These are phyloP conservation scores for Picus viridis DNA, from an alignment of 2,797 vertebrate genomes.

Conservation along the genomic window DNA sequence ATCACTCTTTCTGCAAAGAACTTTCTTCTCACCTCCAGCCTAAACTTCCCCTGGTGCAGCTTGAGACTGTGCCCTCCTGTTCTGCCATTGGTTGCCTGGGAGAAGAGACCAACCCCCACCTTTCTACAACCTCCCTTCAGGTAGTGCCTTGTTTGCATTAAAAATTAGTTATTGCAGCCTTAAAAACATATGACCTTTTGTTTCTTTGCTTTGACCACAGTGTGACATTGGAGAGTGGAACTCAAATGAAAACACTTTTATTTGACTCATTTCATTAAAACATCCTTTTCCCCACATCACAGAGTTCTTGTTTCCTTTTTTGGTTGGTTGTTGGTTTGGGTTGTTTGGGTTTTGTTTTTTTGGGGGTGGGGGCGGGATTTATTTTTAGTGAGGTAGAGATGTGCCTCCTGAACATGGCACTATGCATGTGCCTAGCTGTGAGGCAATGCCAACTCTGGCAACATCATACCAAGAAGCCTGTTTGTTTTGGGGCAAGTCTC, in stretches of 20 bases:
- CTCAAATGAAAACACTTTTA: not conserved
- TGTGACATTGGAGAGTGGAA: not conserved
- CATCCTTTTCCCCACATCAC: not conserved
- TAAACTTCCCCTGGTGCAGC: too few relatives aligned
- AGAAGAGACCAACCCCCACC: too few relatives aligned
- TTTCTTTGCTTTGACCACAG: not conserved
- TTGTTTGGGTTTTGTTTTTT: not conserved
- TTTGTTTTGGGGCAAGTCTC: not conserved
- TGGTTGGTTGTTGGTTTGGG: not conserved
- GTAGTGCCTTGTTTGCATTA: not conserved
- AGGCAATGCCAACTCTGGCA: fast-evolving
- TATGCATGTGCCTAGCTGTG: fast-evolving
- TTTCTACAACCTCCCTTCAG: too few relatives aligned
- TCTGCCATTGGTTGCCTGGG: too few relatives aligned
- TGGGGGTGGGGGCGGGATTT: not conserved
- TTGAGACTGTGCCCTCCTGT: too few relatives aligned
- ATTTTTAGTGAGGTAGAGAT: not conserved
- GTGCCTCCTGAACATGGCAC: not conserved
- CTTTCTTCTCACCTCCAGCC: too few relatives aligned
- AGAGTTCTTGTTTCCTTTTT: too few relatives aligned
- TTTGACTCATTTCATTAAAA: not conserved
- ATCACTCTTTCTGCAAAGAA: too few relatives aligned
- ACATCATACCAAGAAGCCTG: not conserved
- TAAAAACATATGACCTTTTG: not conserved
- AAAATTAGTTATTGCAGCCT: not conserved